Evolutionary conservation across 2,888 invertebrate species (phyloP).

Genomic region (Cerastis rubricosa): DNA sequence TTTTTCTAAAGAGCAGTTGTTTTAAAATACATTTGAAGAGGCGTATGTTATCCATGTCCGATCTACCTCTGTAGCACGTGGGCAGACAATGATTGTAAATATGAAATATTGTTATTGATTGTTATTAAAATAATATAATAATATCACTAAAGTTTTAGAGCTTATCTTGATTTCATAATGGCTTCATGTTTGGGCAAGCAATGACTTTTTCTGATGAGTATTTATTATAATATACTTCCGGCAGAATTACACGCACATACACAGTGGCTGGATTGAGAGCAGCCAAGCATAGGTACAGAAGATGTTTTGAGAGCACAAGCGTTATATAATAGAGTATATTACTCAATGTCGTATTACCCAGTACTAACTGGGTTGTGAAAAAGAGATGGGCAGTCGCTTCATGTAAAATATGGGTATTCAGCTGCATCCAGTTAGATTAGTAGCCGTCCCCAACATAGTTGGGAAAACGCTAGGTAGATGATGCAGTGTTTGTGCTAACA

Average conservation of each 20-base stretch:
- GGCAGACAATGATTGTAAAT: slow-evolving; percentile 70
- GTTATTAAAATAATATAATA: slow-evolving; percentile 75
- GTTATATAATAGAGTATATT: no score
- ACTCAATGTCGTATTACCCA: no score
- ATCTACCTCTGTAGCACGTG: slow-evolving; percentile 69
- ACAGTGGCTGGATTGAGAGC: neutral
- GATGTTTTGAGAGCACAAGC: neutral
- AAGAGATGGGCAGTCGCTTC: no score
- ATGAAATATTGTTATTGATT: slow-evolving; percentile 77
- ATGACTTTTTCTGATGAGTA: neutral
- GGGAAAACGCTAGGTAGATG: no score
- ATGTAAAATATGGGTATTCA: no score
- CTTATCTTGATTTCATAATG: slow-evolving; percentile 31
- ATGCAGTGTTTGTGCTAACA: neutral
- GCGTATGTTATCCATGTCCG: slow-evolving; percentile 71
- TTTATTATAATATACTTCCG: neutral
- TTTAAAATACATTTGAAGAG: slow-evolving; percentile 70
- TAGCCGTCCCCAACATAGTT: no score
- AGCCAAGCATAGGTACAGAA: neutral
- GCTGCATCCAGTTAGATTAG: no score
- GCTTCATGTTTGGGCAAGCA: neutral
- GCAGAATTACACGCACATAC: neutral
- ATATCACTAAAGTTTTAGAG: slow-evolving; percentile 54
- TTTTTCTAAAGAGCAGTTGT: slow-evolving; percentile 54
- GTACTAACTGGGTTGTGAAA: no score